phyloP scores from a whole-genome alignment of 2,888 invertebrate genomes.

The Chaetogeoica ovagalla region DNA sequence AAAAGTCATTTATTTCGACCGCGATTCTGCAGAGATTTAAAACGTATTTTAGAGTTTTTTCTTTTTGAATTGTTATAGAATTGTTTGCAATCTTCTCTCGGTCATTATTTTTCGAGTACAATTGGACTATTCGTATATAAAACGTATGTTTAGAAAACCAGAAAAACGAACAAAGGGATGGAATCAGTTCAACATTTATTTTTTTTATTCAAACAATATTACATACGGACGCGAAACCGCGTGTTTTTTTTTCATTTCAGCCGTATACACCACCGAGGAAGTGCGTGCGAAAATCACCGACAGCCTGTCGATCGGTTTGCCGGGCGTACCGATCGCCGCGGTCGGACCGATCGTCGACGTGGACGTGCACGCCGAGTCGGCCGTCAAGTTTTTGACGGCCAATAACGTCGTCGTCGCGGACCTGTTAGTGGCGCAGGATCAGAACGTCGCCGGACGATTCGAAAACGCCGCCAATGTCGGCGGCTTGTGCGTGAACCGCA shows the following conservation, averaged over 20 bases:
- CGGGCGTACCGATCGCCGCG: slow-evolving; percentile 13
- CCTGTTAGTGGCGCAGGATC: slow-evolving; percentile 26
- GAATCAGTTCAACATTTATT: no score
- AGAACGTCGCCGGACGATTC: background rate
- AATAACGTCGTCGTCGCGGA: slow-evolving; percentile 14
- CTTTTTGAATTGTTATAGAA: no score
- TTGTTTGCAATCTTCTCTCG: no score
- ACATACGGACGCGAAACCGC: no score
- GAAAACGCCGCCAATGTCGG: slow-evolving; percentile 9
- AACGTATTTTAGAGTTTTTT: no score
- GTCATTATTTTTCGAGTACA: no score
- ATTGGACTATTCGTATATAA: no score
- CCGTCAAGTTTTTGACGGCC: slow-evolving; percentile 12
- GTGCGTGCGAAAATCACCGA: slow-evolving; percentile 8
- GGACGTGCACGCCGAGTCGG: slow-evolving; percentile 20
- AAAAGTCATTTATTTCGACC: no score
- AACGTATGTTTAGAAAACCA: no score
- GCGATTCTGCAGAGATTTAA: no score
- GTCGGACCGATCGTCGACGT: slow-evolving; percentile 13
- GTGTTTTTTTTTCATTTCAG: slow-evolving; percentile 19
- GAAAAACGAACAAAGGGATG: no score
- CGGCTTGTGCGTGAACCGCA: slow-evolving; percentile 37
- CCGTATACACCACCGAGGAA: slow-evolving; percentile 46
- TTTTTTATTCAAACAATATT: no score
- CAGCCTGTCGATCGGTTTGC: background rate